Conservation (phyloP, 2,797 vertebrate species). For the Tauraco hartlaubi region DNA sequence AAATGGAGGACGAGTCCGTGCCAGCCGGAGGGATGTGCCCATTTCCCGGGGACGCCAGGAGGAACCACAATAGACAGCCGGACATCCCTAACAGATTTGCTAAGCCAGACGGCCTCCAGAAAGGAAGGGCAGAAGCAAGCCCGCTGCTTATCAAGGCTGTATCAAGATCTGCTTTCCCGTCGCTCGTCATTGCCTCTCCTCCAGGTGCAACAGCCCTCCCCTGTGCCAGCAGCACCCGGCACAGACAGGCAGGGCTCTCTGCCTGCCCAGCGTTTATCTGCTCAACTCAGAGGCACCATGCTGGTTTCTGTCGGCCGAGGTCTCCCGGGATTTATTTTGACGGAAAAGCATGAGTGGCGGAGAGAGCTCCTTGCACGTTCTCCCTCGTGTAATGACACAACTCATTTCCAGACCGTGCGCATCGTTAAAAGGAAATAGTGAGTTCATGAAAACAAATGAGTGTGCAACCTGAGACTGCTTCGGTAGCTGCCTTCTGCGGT, state of each 20-base stretch:
- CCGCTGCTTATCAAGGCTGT: slow-evolving; percentile 22
- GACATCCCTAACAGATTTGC: slow-evolving; percentile 41
- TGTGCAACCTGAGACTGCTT: slow-evolving; percentile 36
- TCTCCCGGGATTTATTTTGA: not conserved
- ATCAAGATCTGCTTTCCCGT: not conserved
- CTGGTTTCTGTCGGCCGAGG: accelerated
- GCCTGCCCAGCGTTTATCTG: not conserved
- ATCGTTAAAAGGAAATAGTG: slow-evolving; percentile 2
- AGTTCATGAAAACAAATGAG: slow-evolving; percentile 48
- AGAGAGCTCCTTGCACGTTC: slow-evolving; percentile 28
- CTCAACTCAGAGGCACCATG: not conserved
- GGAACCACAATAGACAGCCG: slow-evolving; percentile 17
- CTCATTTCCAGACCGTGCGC: slow-evolving; percentile 1
- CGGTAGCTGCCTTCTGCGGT: slow-evolving; percentile 34
- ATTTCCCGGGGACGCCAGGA: not conserved
- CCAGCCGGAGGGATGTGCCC: not conserved
- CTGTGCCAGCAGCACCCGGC: not conserved
- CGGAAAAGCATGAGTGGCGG: not conserved
- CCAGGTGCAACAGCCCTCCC: not conserved
- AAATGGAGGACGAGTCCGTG: not conserved
- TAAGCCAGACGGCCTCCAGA: not conserved
- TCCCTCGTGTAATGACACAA: not conserved
- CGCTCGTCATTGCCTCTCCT: not conserved
- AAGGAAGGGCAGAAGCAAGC: slow-evolving; percentile 2
- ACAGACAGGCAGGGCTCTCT: not conserved